Percentiles rank a stretch among this genome's conserved stretches.
phyloP scores from a whole-genome alignment of 2,113 vertebrate genomes.

The Campylomormyrus numenius region DNA sequence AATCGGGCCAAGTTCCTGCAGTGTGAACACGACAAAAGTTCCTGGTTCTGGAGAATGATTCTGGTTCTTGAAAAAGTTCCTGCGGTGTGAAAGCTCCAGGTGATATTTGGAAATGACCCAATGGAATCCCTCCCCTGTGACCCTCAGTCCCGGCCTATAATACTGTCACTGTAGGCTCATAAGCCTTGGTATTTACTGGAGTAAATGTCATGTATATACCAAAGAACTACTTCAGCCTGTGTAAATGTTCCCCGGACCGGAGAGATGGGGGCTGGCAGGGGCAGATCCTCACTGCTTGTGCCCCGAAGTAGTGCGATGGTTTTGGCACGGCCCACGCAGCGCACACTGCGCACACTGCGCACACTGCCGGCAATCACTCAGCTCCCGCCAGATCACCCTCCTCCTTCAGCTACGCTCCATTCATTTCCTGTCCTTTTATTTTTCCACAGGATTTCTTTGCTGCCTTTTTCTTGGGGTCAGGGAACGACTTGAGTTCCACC shows the following conservation, averaged over 20 bases:
- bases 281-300: background rate
- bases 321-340: background rate
- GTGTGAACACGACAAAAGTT: background rate
- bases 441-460: background rate
- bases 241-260: background rate
- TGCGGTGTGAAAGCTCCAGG: background rate
- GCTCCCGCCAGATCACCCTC: background rate
- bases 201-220: background rate
- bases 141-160: background rate
- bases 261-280: background rate
- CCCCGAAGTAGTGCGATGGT: background rate
- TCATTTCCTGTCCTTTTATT: background rate
- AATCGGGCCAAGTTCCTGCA: background rate
- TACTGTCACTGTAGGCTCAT: background rate
- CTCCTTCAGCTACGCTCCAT: background rate
- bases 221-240: background rate
- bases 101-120: background rate
- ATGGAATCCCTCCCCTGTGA: background rate
- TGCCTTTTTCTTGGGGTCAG: background rate
- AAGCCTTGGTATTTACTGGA: background rate
- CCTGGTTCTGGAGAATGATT: background rate
- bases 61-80: background rate
- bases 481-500: background rate
- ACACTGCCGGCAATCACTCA: no score
- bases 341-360: no score